A percentile compares a stretch with the other conserved stretches of the same genome.
Conservation (phyloP, 2,888 invertebrate genomes). For the Tetragonisca angustula region DNA sequence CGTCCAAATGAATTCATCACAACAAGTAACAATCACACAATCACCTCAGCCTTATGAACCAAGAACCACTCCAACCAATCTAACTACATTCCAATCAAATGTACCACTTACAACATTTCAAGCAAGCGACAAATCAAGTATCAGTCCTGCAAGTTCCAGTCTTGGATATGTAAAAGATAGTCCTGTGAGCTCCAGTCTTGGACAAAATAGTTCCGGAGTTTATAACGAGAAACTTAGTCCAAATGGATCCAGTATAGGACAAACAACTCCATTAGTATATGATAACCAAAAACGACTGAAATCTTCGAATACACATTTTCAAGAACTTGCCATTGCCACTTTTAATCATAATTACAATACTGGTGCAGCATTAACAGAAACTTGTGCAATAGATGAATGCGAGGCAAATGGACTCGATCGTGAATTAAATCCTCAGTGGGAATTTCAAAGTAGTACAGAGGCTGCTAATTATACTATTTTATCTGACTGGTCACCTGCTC, state of each 20-base stretch:
- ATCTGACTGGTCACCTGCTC: conserved; percentile 82
- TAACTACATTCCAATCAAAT: conserved; percentile 81
- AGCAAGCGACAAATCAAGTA: conserved; percentile 81
- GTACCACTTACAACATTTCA: conserved; percentile 80
- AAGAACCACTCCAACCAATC: conserved; percentile 78
- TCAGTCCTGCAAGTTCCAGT: conserved; percentile 80
- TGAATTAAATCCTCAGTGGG: conserved; percentile 85
- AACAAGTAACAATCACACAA: conserved; percentile 82
- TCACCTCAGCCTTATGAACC: conserved; percentile 73
- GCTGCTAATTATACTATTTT: conserved; percentile 82
- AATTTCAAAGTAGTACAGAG: conserved; percentile 82
- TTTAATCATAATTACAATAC: conserved; percentile 81
- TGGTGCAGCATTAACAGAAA: conserved; percentile 55
- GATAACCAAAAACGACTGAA: conserved; percentile 73
- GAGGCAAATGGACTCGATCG: conserved; percentile 74
- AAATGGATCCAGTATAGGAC: conserved; percentile 79
- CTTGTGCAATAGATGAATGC: conserved; percentile 64
- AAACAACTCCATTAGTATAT: conserved; percentile 79
- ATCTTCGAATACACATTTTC: conserved; percentile 73
- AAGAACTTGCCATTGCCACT: conserved; percentile 81
- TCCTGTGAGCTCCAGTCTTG: conserved; percentile 78
- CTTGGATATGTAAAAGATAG: conserved; percentile 80
- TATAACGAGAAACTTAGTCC: conserved; percentile 81
- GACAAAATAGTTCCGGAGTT: conserved; percentile 76
- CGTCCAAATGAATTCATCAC: conserved; percentile 83